These are phyloP conservation scores for Andrena flavipes DNA, from an alignment of 2,888 invertebrate species.

Conservation along the genomic window DNA sequence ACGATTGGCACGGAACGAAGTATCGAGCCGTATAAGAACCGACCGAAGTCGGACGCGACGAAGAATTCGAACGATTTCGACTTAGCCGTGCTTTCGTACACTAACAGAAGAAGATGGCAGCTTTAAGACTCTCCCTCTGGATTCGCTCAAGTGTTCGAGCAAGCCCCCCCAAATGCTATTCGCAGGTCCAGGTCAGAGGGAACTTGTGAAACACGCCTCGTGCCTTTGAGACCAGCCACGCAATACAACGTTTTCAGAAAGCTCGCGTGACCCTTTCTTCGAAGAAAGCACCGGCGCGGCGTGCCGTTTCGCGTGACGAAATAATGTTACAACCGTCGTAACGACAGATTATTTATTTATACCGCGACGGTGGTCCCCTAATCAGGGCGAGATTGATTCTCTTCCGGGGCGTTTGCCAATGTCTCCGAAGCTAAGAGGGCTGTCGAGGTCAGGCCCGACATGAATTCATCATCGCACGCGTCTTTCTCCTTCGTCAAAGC, in stretches of 20 bases:
- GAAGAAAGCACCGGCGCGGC: conserved; percentile 40
- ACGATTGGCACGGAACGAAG: conserved; percentile 76
- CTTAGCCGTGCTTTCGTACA: background rate
- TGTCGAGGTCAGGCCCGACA: conserved; percentile 10
- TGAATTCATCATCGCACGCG: conserved; percentile 8
- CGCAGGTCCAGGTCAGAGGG: background rate
- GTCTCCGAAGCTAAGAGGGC: background rate
- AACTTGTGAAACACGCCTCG: background rate
- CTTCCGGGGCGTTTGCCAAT: conserved; percentile 3
- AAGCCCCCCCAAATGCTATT: background rate
- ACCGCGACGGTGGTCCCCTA: conserved; percentile 24
- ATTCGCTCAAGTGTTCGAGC: background rate
- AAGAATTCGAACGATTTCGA: conserved; percentile 21
- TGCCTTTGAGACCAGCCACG: conserved; percentile 40
- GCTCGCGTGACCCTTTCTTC: conserved; percentile 54
- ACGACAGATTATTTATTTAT: conserved; percentile 60
- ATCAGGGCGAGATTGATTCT: conserved; percentile 42
- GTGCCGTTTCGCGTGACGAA: conserved; percentile 63
- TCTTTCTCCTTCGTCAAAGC: background rate
- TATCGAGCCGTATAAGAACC: conserved; percentile 73
- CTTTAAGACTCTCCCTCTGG: background rate
- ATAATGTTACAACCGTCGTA: conserved; percentile 46
- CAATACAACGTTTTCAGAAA: conserved; percentile 52
- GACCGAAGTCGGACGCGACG: conserved; percentile 35
- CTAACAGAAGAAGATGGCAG: background rate